Percentiles rank a stretch among this genome's conserved stretches.
These are phyloP conservation scores for Drosophila phalerata DNA, from an alignment of 2,888 invertebrate species.

Conservation along the genomic window DNA sequence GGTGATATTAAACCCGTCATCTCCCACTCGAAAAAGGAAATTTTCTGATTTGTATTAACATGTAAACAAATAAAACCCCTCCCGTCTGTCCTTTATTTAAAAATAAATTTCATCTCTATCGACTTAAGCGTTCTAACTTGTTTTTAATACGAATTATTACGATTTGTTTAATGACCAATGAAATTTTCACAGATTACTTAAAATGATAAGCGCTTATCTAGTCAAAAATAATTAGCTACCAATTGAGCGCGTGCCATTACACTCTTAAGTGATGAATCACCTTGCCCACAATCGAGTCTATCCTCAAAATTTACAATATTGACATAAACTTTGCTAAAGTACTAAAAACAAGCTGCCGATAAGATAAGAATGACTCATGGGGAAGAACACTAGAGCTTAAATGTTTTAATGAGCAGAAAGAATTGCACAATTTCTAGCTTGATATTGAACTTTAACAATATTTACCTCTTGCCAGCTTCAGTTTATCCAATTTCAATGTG, in stretches of 20 bases:
- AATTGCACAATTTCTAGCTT: not conserved
- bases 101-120: too few species aligned
- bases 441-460: not conserved
- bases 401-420: not conserved
- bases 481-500: conserved; percentile 70
- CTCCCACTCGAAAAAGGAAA: too few species aligned
- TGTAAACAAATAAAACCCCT: too few species aligned
- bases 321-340: conserved; percentile 4
- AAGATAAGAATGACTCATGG: conserved; percentile 69
- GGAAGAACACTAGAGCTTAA: conserved; percentile 17
- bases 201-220: not conserved
- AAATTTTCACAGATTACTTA: not conserved
- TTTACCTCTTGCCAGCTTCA: conserved; percentile 72
- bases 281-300: conserved; percentile 18
- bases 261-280: conserved; percentile 35
- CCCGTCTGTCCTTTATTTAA: too few species aligned
- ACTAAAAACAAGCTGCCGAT: conserved; percentile 38
- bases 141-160: not conserved
- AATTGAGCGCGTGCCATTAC: conserved; percentile 28
- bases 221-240: not conserved
- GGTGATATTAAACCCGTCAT: too few species aligned
- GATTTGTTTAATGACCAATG: not conserved
- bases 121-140: too few species aligned
- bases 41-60: too few species aligned
- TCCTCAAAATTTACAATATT: conserved; percentile 27